Base-by-base conservation (phyloP, 2,888 invertebrate genomes). In the Drosophila siamana region DNA sequence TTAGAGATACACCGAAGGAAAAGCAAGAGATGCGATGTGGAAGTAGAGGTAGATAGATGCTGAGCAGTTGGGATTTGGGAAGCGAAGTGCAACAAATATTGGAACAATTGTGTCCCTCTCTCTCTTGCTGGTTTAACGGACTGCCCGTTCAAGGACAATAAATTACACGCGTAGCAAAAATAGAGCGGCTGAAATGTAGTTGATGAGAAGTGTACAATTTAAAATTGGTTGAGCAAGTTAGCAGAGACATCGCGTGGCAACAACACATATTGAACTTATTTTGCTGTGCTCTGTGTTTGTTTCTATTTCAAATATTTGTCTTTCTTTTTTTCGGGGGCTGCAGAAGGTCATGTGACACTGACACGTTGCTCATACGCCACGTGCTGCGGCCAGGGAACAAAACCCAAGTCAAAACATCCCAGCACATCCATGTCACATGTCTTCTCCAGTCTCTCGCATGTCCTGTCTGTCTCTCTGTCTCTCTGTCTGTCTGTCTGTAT, bases 1-100 rank as follows among this genome's bases (percentile, higher is more conserved):
- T 86, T 86, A 67, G 80, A 80, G 73, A 61, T 56, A 73, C 78
- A 80, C 73, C 62, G 6, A 40, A 52, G 55, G 5, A 36, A 8
- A 11, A 28, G 11, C 44, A n/a, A 5, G 11, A 13, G 2, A 41
- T 38, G 7, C 7, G 7, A 28, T 8, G 0, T 1, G 24, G n/a
- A 15, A 7, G n/a, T 44, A 40, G 51, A 46, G 52, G 43, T 50
- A 48, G n/a, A n/a, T n/a, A n/a, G n/a, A n/a, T n/a, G 38, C 33
- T 13, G 55, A 69, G 22, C 56, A 24, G 33, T 50, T 54, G 4
- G 28, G 28, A 44, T 44, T 64, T 75, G 66, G 66, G 50, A 47
- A 47, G 28, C 38, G 48, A 71, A 66, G 67, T 64, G 70, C 63
- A 51, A 65, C 85, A 81, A 69, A 73, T 78, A 69, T 73, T 61